Percentiles rank a stretch among this genome's conserved stretches.
phyloP scores from a whole-genome alignment of 2,113 vertebrate genomes.

The Hemiprocne comata region DNA sequence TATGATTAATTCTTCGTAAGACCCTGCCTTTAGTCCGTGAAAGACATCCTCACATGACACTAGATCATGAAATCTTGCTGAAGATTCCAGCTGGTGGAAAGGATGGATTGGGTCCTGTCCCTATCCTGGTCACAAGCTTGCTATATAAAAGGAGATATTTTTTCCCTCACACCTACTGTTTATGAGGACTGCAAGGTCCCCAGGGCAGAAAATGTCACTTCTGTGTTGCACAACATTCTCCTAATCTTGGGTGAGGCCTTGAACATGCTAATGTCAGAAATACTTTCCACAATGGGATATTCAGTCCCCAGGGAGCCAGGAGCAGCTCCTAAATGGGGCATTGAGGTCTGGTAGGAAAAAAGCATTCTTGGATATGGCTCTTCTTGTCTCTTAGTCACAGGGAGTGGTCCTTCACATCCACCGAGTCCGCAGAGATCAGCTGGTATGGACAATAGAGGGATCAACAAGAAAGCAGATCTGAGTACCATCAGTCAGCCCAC shows the following conservation, averaged over 20 bases:
- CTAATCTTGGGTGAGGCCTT: slow-evolving; percentile 56
- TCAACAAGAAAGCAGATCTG: not conserved
- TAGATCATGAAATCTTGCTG: not conserved
- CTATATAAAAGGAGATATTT: not conserved
- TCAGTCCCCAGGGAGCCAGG: not conserved
- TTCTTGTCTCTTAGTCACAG: not conserved
- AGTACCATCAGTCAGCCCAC: not conserved
- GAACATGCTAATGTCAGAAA: slow-evolving; percentile 24
- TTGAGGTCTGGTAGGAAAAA: not conserved
- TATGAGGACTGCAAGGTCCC: not conserved
- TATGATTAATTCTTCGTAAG: not conserved
- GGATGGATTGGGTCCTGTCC: not conserved
- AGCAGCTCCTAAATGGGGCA: not conserved
- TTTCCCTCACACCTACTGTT: not conserved
- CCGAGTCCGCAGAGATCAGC: not conserved
- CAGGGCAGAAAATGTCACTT: slow-evolving; percentile 17
- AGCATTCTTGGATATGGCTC: not conserved
- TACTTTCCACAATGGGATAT: slow-evolving; percentile 46
- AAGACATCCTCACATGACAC: not conserved
- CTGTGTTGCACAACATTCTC: slow-evolving; percentile 7
- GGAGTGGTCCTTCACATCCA: not conserved
- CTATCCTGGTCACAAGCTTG: not conserved
- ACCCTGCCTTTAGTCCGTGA: not conserved
- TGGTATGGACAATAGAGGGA: not conserved
- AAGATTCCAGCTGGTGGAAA: not conserved